phyloP scores from a whole-genome alignment of 2,888 invertebrate genomes.

The Gymnosoma rotundatum region DNA sequence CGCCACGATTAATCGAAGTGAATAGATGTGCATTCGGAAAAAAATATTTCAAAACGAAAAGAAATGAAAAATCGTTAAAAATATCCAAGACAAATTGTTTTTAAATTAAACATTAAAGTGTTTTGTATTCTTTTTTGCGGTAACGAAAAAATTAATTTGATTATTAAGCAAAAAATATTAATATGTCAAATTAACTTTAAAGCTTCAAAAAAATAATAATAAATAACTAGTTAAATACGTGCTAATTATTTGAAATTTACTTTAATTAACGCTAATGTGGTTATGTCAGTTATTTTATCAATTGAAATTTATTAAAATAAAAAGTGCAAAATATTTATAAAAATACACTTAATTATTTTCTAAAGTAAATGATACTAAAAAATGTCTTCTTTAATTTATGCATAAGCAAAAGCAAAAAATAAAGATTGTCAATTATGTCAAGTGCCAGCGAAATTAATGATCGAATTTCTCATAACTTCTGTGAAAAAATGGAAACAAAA shows the following conservation, averaged over 20 bases:
- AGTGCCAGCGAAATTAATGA: slow-evolving; percentile 1
- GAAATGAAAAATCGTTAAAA: slow-evolving; percentile 49
- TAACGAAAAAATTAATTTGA: slow-evolving; percentile 33
- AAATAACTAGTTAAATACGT: slow-evolving; percentile 11
- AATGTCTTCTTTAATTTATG: neutral
- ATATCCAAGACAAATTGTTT: slow-evolving; percentile 30
- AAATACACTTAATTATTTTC: too few species aligned
- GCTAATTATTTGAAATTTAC: neutral
- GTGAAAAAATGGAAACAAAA: slow-evolving; percentile 13
- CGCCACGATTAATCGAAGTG: slow-evolving; percentile 80
- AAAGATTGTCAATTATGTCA: slow-evolving; percentile 7
- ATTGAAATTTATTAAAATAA: neutral
- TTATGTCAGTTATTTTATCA: neutral
- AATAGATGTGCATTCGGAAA: slow-evolving; percentile 76
- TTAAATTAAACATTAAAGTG: neutral
- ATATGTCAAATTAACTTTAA: neutral
- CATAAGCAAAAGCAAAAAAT: slow-evolving; percentile 31
- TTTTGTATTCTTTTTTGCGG: slow-evolving; percentile 5
- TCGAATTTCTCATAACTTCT: neutral
- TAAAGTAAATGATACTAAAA: neutral
- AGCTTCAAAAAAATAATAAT: neutral
- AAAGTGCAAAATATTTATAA: neutral
- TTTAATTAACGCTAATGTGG: slow-evolving; percentile 18
- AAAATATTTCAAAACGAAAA: slow-evolving; percentile 62
- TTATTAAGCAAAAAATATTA: neutral